A percentile compares a stretch with the other conserved stretches of the same genome.
Conservation (phyloP, 1,140 invertebrate genomes). For the Laodelphax striatellus region DNA sequence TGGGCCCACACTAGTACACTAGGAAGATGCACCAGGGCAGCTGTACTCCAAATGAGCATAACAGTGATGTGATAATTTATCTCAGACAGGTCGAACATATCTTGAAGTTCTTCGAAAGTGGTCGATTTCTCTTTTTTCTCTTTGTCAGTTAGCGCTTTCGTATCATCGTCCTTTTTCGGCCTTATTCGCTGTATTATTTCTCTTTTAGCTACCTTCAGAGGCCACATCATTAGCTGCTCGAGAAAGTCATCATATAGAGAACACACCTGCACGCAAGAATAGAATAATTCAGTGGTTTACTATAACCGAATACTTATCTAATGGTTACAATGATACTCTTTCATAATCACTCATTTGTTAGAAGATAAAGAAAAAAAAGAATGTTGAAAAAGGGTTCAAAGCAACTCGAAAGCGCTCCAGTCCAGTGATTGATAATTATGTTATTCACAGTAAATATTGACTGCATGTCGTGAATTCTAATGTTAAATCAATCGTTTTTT, state of each 20-base stretch:
- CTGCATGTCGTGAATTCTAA: too few species aligned
- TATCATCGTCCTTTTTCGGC: background rate
- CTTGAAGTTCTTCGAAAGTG: conserved; percentile 25
- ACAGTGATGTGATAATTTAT: conserved; percentile 29
- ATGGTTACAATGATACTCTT: too few species aligned
- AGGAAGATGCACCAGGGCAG: conserved; percentile 31
- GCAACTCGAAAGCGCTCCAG: too few species aligned
- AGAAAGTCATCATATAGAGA: conserved; percentile 62
- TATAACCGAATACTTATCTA: too few species aligned
- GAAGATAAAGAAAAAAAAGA: too few species aligned
- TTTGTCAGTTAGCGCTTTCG: conserved; percentile 12
- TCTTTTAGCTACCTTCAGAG: conserved; percentile 16
- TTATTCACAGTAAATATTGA: too few species aligned
- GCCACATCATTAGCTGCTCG: conserved; percentile 41
- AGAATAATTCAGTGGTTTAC: conserved; percentile 3
- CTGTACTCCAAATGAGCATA: conserved; percentile 30
- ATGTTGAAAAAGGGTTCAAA: too few species aligned
- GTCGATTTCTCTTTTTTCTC: conserved; percentile 20
- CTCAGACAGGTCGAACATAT: background rate
- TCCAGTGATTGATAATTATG: too few species aligned
- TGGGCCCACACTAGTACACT: conserved; percentile 36
- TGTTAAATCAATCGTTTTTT: too few species aligned
- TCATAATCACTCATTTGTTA: too few species aligned
- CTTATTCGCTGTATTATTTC: background rate
- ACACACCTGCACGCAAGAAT: conserved; percentile 38